Percentiles rank a stretch among this genome's conserved stretches.
These are phyloP conservation scores for Bruchidius siliquastri DNA, from an alignment of 2,888 invertebrate species.

Conservation along the genomic window DNA sequence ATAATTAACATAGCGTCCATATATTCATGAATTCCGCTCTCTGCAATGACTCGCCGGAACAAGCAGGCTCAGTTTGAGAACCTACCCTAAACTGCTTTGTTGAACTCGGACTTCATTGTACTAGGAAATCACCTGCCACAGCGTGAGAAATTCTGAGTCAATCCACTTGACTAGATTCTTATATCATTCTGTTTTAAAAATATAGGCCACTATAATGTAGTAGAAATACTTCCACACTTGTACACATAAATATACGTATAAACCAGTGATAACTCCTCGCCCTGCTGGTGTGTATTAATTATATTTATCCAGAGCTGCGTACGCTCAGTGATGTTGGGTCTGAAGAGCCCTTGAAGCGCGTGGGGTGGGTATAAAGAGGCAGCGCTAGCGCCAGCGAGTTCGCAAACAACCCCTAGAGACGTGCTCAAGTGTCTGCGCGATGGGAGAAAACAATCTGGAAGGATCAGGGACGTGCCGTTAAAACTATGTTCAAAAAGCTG, in stretches of 20 bases:
- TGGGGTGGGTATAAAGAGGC: conserved; percentile 8
- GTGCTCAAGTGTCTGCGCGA: conserved; percentile 28
- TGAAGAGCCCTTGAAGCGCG: conserved; percentile 22
- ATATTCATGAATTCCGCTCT: no score
- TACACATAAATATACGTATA: background rate
- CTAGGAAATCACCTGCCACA: no score
- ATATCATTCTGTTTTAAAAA: no score
- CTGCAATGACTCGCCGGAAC: no score
- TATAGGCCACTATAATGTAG: no score
- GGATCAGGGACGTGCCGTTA: background rate
- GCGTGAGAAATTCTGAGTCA: no score
- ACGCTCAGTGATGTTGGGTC: conserved; percentile 10
- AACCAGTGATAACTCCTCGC: background rate
- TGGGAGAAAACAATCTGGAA: background rate
- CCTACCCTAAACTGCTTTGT: no score
- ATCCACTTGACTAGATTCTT: no score
- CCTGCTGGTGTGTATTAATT: conserved; percentile 25
- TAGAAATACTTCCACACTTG: no score
- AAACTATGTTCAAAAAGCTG: background rate
- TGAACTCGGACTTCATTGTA: no score
- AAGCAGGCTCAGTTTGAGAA: no score
- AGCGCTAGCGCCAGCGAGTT: conserved; percentile 14
- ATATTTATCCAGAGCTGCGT: conserved; percentile 29
- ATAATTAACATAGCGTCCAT: no score
- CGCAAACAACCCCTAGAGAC: conserved; percentile 32